Conservation (phyloP, 2,888 invertebrate genomes). For the Galerucella nymphaeae region DNA sequence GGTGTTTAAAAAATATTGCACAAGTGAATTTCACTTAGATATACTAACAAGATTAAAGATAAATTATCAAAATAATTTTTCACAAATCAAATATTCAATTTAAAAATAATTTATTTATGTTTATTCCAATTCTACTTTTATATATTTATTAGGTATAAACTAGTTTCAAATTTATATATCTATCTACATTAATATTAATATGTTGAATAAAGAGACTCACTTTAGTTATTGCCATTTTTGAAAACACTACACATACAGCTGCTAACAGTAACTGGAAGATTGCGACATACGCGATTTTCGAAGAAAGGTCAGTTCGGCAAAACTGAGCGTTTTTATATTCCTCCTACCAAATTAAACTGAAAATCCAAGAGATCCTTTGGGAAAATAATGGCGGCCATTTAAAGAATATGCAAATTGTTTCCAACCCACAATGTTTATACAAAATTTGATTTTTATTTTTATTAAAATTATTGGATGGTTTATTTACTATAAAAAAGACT, state of each 20-base stretch:
- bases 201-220: neutral
- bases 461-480: too few species aligned
- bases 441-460: neutral
- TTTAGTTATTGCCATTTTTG: conserved; percentile 1
- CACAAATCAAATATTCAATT: too few species aligned
- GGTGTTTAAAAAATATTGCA: too few species aligned
- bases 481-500: too few species aligned
- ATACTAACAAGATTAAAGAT: too few species aligned
- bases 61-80: too few species aligned
- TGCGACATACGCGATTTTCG: conserved; percentile 42
- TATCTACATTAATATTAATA: neutral
- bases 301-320: conserved; percentile 41
- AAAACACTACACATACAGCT: conserved; percentile 2
- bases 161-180: too few species aligned
- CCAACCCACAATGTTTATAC: neutral
- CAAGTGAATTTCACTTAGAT: too few species aligned
- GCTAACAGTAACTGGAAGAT: conserved; percentile 33
- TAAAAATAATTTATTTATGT: too few species aligned
- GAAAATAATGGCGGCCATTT: neutral
- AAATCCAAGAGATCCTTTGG: conserved; percentile 21
- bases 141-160: neutral
- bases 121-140: too few species aligned
- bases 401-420: neutral
- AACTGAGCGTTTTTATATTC: conserved; percentile 45
- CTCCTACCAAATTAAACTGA: conserved; percentile 46